Percentiles rank a stretch among this genome's conserved stretches.
phyloP scores from a whole-genome alignment of 2,113 vertebrate genomes.

The Xerus inauris region DNA sequence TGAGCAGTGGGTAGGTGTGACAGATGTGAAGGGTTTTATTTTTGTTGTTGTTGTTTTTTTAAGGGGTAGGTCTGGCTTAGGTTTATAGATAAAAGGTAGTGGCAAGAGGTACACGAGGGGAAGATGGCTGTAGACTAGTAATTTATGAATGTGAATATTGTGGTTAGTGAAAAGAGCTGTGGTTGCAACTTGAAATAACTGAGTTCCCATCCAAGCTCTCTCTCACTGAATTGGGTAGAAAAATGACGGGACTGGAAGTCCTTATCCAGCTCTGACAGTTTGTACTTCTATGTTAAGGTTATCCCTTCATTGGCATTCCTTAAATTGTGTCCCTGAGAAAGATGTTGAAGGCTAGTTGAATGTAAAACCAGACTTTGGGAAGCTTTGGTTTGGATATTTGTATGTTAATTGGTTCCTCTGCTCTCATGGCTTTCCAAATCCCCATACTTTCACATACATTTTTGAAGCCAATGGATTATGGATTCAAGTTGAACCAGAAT shows the following conservation, averaged over 20 bases:
- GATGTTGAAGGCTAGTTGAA: not conserved
- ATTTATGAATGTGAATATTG: too few species aligned
- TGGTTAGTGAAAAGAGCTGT: not conserved
- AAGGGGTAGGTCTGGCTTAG: not conserved
- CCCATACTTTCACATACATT: constrained; percentile 4
- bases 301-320: not conserved
- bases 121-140: not conserved
- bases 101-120: not conserved
- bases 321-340: not conserved
- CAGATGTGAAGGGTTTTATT: not conserved
- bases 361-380: constrained; percentile 44
- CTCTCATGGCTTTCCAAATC: not conserved
- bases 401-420: constrained; percentile 33
- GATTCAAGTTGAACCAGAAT: constrained; percentile 47
- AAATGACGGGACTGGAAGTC: not conserved
- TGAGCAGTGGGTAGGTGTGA: not conserved
- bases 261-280: not conserved
- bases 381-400: constrained; percentile 45
- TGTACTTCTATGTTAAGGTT: not conserved
- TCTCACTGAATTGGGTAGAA: not conserved
- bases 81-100: not conserved
- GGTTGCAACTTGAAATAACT: not conserved
- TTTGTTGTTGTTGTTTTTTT: not conserved
- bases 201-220: not conserved
- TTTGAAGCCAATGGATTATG: constrained; percentile 54